Evolutionary conservation across 2,797 vertebrate genomes (phyloP).

Genomic region (Tamandua tetradactyla): DNA sequence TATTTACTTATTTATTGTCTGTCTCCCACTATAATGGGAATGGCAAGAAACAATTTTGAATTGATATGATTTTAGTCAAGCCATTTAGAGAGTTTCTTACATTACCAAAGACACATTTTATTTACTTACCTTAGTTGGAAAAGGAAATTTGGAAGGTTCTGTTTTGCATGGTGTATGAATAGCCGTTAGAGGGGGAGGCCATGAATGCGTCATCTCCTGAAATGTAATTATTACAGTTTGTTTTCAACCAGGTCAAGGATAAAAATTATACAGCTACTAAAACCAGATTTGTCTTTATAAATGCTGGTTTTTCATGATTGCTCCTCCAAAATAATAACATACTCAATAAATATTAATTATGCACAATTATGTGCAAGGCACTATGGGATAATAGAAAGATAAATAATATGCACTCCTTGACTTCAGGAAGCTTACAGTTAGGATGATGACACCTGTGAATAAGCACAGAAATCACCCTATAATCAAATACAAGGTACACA

Average conservation of each 20-base stretch:
- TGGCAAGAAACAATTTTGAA: conserved; percentile 62
- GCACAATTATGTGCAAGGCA: conserved; percentile 59
- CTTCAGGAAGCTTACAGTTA: conserved; percentile 42
- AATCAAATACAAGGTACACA: conserved; percentile 43
- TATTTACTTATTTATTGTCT: conserved; percentile 4
- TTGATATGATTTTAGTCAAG: conserved; percentile 59
- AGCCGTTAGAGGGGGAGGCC: conserved; percentile 98
- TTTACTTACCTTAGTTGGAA: conserved; percentile 96
- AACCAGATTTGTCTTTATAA: conserved; percentile 74
- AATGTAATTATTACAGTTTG: conserved; percentile 82
- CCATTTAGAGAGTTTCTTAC: conserved; percentile 66
- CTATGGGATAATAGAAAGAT: conserved; percentile 7
- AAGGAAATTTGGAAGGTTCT: conserved; percentile 99
- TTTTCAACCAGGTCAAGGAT: conserved; percentile 79
- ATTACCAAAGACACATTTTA: conserved; percentile 71
- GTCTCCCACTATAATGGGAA: conserved; percentile 48
- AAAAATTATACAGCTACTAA: conserved; percentile 72
- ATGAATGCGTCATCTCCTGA: conserved; percentile 99
- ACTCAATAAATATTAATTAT: conserved; percentile 50
- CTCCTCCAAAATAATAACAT: conserved; percentile 57
- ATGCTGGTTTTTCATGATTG: conserved; percentile 72
- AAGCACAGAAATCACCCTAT: conserved; percentile 6
- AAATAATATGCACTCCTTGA: conserved; percentile 49
- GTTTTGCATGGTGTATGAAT: conserved; percentile 99
- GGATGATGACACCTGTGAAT: conserved; percentile 10